phyloP scores from a whole-genome alignment of 2,797 vertebrate genomes.

The Cetoscarus ocellatus region DNA sequence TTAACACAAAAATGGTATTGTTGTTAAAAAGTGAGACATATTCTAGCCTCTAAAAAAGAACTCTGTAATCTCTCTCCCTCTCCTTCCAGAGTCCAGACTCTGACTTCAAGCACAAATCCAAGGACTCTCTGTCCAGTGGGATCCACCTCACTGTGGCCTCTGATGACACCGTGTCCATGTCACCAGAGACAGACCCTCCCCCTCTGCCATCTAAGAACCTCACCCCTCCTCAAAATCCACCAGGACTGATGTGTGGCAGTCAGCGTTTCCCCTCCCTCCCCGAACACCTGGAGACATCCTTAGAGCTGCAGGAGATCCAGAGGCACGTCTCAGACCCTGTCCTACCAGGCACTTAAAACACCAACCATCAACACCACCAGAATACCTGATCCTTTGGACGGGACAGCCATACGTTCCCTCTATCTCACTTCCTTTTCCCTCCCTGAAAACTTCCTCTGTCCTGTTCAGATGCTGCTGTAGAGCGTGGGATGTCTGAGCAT shows the following conservation, averaged over 20 bases:
- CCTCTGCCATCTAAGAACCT: constrained; percentile 35
- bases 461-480: constrained; percentile 60
- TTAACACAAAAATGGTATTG: too few relatives aligned
- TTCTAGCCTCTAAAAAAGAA: too few relatives aligned
- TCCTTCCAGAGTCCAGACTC: constrained; percentile 83
- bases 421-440: constrained; percentile 6
- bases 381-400: constrained; percentile 1
- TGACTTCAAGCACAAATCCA: constrained; percentile 82
- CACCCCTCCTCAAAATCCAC: constrained; percentile 47
- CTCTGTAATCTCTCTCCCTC: not conserved
- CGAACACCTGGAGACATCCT: constrained; percentile 87
- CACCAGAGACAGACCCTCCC: constrained; percentile 75
- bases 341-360: constrained; percentile 88
- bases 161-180: constrained; percentile 80
- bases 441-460: constrained; percentile 15
- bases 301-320: constrained; percentile 87
- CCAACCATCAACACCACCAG: not conserved
- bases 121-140: constrained; percentile 85
- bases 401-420: constrained; percentile 30
- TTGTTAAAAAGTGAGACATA: too few relatives aligned
- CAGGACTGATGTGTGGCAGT: constrained; percentile 81
- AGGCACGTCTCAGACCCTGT: constrained; percentile 92
- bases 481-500: constrained; percentile 34
- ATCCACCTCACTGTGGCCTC: constrained; percentile 80
- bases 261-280: constrained; percentile 93